A percentile compares a stretch with the other conserved stretches of the same genome.
Conservation (phyloP, 2,797 vertebrate species). For the Furcifer pardalis region DNA sequence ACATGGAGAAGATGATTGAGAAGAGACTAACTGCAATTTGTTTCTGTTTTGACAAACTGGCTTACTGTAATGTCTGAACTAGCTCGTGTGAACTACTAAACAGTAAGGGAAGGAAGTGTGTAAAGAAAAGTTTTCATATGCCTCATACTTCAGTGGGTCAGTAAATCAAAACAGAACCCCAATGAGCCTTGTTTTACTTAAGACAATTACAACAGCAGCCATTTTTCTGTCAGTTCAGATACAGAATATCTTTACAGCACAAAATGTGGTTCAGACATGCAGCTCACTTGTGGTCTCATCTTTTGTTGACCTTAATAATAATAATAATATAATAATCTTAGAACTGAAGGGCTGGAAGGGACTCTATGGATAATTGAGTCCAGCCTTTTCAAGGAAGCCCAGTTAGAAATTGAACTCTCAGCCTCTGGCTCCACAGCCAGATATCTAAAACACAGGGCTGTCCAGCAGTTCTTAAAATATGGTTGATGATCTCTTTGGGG, state of each 20-base stretch:
- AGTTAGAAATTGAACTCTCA: no score
- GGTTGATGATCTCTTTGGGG: background rate
- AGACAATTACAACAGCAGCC: background rate
- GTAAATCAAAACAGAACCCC: background rate
- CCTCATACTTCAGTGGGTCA: background rate
- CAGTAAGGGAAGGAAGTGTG: background rate
- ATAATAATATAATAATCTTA: no score
- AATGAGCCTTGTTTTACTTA: background rate
- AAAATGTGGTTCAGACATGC: background rate
- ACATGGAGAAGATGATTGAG: no score
- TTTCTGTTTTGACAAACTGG: no score
- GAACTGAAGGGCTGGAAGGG: no score
- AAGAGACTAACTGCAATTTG: no score
- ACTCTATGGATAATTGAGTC: no score
- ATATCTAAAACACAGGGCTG: no score
- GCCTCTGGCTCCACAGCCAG: no score
- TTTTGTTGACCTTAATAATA: background rate
- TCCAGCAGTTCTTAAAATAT: no score
- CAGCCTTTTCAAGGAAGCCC: no score
- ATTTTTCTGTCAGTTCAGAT: conserved; percentile 3
- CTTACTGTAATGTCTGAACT: no score
- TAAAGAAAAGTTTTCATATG: background rate
- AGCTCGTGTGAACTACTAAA: background rate
- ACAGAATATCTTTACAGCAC: background rate
- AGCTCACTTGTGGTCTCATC: background rate